These are phyloP conservation scores for Cinara cedri DNA, from an alignment of 2,888 invertebrate genomes.

Conservation along the genomic window DNA sequence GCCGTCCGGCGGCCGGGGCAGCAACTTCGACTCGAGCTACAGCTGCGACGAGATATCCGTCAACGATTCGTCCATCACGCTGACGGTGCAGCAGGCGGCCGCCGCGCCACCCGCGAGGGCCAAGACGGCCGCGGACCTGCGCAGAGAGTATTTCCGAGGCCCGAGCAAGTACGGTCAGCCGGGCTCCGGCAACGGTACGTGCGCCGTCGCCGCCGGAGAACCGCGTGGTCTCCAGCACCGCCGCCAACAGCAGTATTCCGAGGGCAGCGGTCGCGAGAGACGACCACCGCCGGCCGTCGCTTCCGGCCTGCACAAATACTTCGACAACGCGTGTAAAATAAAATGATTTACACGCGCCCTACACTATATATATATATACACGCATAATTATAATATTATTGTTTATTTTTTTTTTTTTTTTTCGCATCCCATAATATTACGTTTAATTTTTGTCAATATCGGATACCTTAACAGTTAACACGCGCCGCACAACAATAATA, in stretches of 20 bases:
- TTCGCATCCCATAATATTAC: too few relatives aligned
- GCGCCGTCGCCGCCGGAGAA: neutral
- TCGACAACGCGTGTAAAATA: conserved; percentile 49
- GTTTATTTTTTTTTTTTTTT: too few relatives aligned
- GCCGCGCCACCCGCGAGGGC: neutral
- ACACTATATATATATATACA: too few relatives aligned
- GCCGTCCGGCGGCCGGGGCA: conserved; percentile 13
- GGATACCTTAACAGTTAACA: too few relatives aligned
- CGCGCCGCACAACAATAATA: too few relatives aligned
- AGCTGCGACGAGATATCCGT: conserved; percentile 56
- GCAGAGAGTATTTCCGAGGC: conserved; percentile 47
- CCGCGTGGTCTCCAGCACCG: neutral
- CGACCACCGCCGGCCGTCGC: neutral
- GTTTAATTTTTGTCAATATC: too few relatives aligned
- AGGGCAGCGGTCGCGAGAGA: conserved; percentile 9
- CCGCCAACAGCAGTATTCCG: neutral
- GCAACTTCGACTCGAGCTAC: conserved; percentile 53
- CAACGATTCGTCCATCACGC: conserved; percentile 38
- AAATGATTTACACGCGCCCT: conserved; percentile 2
- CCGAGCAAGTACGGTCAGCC: conserved; percentile 27
- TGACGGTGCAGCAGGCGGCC: neutral
- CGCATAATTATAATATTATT: too few relatives aligned
- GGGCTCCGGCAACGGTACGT: neutral
- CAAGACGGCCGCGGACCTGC: conserved; percentile 50
- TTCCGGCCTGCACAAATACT: conserved; percentile 35